Evolutionary conservation across 2,797 vertebrate species (phyloP).

Genomic region (Gallinago solitaria): DNA sequence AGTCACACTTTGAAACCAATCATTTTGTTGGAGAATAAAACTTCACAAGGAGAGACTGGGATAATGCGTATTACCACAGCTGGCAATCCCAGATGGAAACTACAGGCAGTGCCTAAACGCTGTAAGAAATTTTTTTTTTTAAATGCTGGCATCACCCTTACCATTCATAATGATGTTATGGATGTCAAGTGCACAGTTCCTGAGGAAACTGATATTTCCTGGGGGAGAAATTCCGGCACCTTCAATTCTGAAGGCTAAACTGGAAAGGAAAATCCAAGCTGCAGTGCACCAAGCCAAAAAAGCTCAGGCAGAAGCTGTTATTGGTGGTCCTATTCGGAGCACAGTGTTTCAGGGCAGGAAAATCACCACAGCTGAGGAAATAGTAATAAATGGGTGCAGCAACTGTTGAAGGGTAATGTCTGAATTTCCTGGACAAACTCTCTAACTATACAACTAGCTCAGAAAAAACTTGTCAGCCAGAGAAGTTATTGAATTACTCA

Average conservation of each 20-base stretch:
- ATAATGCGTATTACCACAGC: not conserved
- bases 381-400: not conserved
- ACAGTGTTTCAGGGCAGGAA: not conserved
- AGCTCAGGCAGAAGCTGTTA: not conserved
- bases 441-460: not conserved
- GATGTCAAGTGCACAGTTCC: not conserved
- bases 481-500: not conserved
- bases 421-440: not conserved
- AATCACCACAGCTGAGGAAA: not conserved
- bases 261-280: not conserved
- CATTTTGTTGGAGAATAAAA: not conserved
- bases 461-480: not conserved
- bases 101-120: not conserved
- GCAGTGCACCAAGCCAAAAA: not conserved
- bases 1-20: not conserved
- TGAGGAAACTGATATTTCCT: not conserved
- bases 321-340: not conserved
- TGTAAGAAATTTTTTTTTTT: not conserved
- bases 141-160: not conserved
- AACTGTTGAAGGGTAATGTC: not conserved
- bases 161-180: not conserved
- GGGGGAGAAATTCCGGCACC: not conserved
- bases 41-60: not conserved
- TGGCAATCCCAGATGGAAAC: not conserved
- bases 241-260: not conserved